Percentiles rank a stretch among this genome's conserved stretches.
Evolutionary conservation across 2,797 vertebrate genomes (phyloP).

Genomic region (Merluccius polli): DNA sequence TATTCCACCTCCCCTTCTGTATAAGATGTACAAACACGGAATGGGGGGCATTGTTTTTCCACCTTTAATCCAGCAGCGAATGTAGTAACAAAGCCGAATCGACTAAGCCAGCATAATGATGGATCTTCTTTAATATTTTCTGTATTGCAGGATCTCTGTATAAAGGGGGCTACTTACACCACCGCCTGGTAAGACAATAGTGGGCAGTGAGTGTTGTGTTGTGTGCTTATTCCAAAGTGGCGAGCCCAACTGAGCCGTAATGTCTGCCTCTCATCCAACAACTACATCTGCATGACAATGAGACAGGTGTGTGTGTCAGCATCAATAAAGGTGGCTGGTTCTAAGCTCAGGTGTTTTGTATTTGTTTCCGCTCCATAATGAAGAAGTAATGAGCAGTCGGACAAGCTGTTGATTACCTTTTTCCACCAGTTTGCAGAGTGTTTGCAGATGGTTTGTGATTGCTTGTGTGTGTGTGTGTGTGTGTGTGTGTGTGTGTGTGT

Average conservation of each 20-base stretch:
- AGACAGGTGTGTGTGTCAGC: conserved; percentile 15
- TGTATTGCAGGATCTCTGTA: too few relatives aligned
- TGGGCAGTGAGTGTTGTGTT: not conserved
- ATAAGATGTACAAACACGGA: too few relatives aligned
- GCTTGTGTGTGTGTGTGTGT: conserved; percentile 19
- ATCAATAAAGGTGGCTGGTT: conserved; percentile 18
- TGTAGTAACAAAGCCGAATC: too few relatives aligned
- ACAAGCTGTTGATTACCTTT: conserved; percentile 60
- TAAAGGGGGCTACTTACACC: too few relatives aligned
- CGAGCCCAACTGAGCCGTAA: conserved; percentile 14
- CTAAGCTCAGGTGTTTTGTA: conserved; percentile 38
- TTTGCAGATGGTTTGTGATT: conserved; percentile 51
- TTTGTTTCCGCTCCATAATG: conserved; percentile 50
- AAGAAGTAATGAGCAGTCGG: conserved; percentile 59
- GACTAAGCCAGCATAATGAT: too few relatives aligned
- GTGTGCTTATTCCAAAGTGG: conserved; percentile 15
- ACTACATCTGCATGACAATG: conserved; percentile 28
- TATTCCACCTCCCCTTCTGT: too few relatives aligned
- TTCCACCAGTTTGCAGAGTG: conserved; percentile 51
- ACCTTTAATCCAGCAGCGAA: too few relatives aligned
- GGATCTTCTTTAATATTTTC: too few relatives aligned
- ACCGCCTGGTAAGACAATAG: not conserved
- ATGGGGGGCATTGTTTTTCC: too few relatives aligned
- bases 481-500: not conserved
- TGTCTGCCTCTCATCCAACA: conserved; percentile 29